Base-by-base conservation (phyloP, 2,113 vertebrate genomes). In the Salvelinus sp. region DNA sequence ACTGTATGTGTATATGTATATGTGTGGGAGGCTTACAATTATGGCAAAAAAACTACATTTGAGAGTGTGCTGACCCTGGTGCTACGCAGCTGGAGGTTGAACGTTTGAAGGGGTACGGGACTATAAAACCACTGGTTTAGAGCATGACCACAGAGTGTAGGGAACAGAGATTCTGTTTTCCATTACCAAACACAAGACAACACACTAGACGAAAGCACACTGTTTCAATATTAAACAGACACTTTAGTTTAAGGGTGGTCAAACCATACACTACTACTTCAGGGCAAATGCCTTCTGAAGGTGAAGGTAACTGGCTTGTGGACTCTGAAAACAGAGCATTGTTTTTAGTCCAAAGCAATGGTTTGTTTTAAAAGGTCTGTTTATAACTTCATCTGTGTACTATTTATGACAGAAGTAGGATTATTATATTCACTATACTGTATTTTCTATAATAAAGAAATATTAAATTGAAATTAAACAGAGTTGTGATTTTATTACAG, bases 151-250 rank as follows among this genome's bases (percentile, higher is more conserved):
- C 27, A 48, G 33, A 79, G 57, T 76, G 44, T 14, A 57, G 3
- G 72, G 72, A 74, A 76, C 74, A 76, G 3, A 80, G 28, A 77
- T 78, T 76, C 83, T 86, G 80, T 77, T 85, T 88, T 82, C 79
- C 77, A 85, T 88, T 85, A 83, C 70, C 25, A 12, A 18, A 44
- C 33, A 44, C 13, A 9, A 33, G 0, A 50, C 27, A 82, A 83
- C 74, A 79, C 74, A 72, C 38, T 44, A 83, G 81, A 77, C 76
- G 81, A 33, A 13, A n/a, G 58, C 3, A 47, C 73, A 33, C 74
- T 64, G 79, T 77, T 88, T 82, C 74, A 87, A 82, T 84, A 84
- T 82, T 87, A 84, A 84, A 68, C 69, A 77, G 60, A 38, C 76
- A 71, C 67, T 83, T 83, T 72, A 25, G 74, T 79, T 75, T 80